A percentile compares a stretch with the other conserved stretches of the same genome.
These are phyloP conservation scores for Philotrypesis tridentata DNA, from an alignment of 1,140 invertebrate genomes.

Conservation along the genomic window DNA sequence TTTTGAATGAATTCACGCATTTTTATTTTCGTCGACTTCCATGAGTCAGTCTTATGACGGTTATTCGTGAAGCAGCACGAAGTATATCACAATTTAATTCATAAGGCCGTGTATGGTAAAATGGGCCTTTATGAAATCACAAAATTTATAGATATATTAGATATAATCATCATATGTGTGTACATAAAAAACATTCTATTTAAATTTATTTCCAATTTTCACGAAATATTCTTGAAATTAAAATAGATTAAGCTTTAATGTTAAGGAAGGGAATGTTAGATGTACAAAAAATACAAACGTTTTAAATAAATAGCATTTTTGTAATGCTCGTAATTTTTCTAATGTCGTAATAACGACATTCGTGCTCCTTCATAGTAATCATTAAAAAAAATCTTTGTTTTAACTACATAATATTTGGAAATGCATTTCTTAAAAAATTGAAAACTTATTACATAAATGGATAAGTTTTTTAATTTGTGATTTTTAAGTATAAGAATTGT, in stretches of 20 bases:
- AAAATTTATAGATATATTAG: conserved; percentile 38
- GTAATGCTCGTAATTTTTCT: not conserved
- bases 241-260: not conserved
- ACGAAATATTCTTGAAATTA: not conserved
- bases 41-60: conserved; percentile 51
- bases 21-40: conserved; percentile 39
- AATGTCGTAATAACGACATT: conserved; percentile 26
- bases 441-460: not conserved
- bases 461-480: not conserved
- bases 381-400: conserved; percentile 18
- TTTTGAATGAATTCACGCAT: conserved; percentile 39
- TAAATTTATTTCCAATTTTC: not conserved
- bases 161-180: conserved; percentile 27
- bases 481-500: not conserved
- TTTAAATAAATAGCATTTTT: conserved; percentile 32
- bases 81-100: conserved; percentile 52
- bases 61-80: conserved; percentile 44
- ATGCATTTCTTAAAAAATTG: conserved; percentile 18
- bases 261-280: conserved; percentile 34
- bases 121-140: conserved; percentile 42
- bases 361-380: conserved; percentile 21
- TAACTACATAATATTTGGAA: conserved; percentile 15
- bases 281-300: conserved; percentile 33
- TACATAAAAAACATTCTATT: not conserved
- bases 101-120: conserved; percentile 35